Evolutionary conservation across 2,113 vertebrate species (phyloP).

Genomic region (Siphamia tubifer): DNA sequence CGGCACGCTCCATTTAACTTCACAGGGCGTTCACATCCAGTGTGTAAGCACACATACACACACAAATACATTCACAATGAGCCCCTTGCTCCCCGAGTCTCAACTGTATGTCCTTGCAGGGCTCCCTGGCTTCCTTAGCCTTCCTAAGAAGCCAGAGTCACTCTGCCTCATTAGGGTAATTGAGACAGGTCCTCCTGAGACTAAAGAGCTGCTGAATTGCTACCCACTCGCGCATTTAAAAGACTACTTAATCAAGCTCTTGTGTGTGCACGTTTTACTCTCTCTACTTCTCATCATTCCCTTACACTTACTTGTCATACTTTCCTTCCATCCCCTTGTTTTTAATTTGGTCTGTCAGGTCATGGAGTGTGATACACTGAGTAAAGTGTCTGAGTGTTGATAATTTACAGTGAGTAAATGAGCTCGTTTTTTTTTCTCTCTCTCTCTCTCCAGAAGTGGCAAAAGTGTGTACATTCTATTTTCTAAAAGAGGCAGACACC

Average conservation of each 20-base stretch:
- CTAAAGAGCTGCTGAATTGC: slow-evolving; percentile 69
- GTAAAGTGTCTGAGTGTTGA: slow-evolving; percentile 11
- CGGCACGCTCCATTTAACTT: slow-evolving; percentile 72
- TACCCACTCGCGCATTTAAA: slow-evolving; percentile 65
- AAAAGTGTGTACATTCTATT: no score
- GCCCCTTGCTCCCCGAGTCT: neutral
- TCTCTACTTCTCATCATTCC: slow-evolving; percentile 31
- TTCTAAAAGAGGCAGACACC: no score
- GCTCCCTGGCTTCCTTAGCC: slow-evolving; percentile 32
- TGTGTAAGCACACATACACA: neutral
- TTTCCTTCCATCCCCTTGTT: slow-evolving; percentile 9
- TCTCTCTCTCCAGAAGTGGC: no score
- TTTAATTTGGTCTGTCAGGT: neutral
- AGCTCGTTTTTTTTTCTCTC: slow-evolving; percentile 35
- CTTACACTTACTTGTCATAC: slow-evolving; percentile 28
- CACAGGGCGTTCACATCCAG: slow-evolving; percentile 39
- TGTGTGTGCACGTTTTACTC: slow-evolving; percentile 53
- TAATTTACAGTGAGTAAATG: slow-evolving; percentile 51
- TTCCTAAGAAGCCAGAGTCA: slow-evolving; percentile 54
- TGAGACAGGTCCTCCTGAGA: slow-evolving; percentile 73
- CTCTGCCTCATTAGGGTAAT: slow-evolving; percentile 77
- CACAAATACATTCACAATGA: neutral
- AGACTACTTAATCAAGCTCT: slow-evolving; percentile 68
- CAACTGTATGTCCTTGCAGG: slow-evolving; percentile 36
- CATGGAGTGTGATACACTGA: slow-evolving; percentile 17